These are phyloP conservation scores for Helarctos malayanus DNA, from an alignment of 2,797 vertebrate genomes.

Conservation along the genomic window DNA sequence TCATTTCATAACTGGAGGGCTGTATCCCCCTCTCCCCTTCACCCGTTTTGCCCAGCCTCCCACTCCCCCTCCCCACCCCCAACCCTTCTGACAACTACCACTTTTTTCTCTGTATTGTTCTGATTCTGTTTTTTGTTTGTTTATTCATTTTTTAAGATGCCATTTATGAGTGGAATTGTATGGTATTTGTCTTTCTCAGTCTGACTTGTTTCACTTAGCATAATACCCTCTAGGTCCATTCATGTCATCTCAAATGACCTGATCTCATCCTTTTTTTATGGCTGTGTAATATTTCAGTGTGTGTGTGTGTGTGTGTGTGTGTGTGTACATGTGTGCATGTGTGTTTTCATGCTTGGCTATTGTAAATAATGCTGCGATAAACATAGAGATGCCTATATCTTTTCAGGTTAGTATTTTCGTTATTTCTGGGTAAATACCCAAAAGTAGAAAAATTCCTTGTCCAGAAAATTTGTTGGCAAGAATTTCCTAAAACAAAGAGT, in stretches of 20 bases:
- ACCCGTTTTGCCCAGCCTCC: neutral
- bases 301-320: neutral
- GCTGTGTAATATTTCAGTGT: neutral
- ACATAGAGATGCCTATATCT: neutral
- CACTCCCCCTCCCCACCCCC: neutral
- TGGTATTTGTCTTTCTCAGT: neutral
- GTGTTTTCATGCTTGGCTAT: neutral
- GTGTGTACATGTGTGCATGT: neutral
- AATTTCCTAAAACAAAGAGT: slow-evolving; percentile 22
- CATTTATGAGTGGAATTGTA: neutral
- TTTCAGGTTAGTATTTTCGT: neutral
- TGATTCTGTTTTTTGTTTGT: neutral
- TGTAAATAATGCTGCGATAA: neutral
- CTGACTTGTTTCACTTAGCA: neutral
- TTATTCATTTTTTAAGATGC: neutral
- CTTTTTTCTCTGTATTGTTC: neutral
- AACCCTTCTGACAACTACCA: neutral
- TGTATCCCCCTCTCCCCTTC: neutral
- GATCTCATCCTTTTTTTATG: neutral
- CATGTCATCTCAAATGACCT: neutral
- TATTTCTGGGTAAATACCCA: neutral
- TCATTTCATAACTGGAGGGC: neutral
- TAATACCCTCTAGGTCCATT: neutral
- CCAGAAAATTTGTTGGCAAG: neutral
- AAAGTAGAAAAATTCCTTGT: neutral